Conservation (phyloP, 2,113 vertebrate species). For the Galeopterus variegatus region DNA sequence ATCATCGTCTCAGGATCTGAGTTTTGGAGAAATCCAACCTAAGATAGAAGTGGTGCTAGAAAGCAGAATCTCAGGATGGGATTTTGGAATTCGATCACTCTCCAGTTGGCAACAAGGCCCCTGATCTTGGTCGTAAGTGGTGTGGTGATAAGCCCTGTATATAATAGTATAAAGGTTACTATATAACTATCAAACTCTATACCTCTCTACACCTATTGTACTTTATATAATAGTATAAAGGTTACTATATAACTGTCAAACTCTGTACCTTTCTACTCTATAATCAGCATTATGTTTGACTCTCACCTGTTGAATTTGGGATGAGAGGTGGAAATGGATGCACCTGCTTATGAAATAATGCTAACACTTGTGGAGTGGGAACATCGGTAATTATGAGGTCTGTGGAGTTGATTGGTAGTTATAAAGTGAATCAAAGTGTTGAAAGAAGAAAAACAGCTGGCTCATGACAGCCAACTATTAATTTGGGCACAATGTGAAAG, state of each 20-base stretch:
- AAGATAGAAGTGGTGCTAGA: background rate
- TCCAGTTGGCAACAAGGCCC: background rate
- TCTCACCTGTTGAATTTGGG: background rate
- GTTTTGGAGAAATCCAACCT: background rate
- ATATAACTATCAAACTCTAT: too few relatives aligned
- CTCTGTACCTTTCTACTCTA: too few relatives aligned
- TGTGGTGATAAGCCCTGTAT: background rate
- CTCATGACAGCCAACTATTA: background rate
- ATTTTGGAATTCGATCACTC: background rate
- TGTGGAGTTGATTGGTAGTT: background rate
- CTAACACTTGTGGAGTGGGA: background rate
- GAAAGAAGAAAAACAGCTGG: background rate
- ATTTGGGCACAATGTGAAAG: background rate
- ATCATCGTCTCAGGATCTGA: background rate
- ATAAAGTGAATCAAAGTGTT: constrained; percentile 2
- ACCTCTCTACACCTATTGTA: too few relatives aligned
- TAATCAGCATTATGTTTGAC: background rate
- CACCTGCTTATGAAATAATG: background rate
- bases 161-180: too few relatives aligned
- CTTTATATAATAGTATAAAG: background rate
- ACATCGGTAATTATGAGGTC: background rate
- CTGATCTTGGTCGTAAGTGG: background rate
- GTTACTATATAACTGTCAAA: too few relatives aligned
- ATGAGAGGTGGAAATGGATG: background rate
- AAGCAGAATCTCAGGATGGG: background rate